Percentiles rank a stretch among this genome's conserved stretches.
phyloP scores from a whole-genome alignment of 2,113 vertebrate species.

The Narcine bancroftii region DNA sequence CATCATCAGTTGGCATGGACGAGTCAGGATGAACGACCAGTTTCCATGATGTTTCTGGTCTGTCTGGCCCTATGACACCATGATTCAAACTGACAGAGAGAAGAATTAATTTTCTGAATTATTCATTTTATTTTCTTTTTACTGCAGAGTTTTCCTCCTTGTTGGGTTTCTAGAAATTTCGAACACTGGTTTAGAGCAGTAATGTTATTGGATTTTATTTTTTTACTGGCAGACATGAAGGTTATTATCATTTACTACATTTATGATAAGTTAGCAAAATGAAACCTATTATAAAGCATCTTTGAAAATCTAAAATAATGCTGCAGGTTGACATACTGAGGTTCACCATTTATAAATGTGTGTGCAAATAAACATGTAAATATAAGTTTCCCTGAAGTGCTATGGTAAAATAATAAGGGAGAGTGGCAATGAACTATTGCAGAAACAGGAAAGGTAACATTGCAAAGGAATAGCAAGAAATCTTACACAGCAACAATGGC shows the following conservation, averaged over 20 bases:
- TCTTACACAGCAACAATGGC: neutral
- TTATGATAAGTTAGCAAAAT: neutral
- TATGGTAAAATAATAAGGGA: neutral
- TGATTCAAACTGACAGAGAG: neutral
- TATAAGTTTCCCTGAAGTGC: neutral
- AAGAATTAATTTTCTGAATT: neutral
- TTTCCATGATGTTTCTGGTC: too few species aligned
- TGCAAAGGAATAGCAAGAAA: neutral
- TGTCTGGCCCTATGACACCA: too few species aligned
- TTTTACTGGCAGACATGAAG: neutral
- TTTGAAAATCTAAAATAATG: constrained; percentile 12
- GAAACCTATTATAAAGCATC: neutral
- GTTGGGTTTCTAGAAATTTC: neutral
- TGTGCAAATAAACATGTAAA: too few species aligned
- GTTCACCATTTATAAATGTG: neutral
- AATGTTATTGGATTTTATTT: neutral
- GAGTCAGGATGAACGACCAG: too few species aligned
- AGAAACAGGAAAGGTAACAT: neutral
- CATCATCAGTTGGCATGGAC: too few species aligned
- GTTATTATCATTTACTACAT: neutral
- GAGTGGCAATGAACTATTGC: too few species aligned
- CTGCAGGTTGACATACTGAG: neutral
- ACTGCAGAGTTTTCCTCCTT: neutral
- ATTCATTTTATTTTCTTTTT: neutral
- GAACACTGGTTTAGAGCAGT: neutral